Conservation (phyloP, 1,140 invertebrate species). For the Plectrocnemia conspersa region DNA sequence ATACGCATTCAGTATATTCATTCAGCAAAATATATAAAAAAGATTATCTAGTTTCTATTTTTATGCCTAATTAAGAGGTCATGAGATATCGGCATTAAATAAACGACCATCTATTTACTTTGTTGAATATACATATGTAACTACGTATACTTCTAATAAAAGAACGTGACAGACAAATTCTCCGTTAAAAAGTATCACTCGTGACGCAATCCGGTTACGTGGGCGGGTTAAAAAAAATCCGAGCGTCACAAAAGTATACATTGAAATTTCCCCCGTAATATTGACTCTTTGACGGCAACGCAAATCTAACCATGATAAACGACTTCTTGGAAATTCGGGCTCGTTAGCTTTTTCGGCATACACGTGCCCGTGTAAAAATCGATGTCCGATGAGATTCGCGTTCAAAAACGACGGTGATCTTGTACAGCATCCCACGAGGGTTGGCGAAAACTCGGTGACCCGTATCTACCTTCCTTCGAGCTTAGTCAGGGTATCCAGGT, state of each 20-base stretch:
- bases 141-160: slow-evolving; percentile 18
- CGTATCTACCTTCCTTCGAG: slow-evolving; percentile 5
- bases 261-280: slow-evolving; percentile 14
- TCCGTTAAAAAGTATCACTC: slow-evolving; percentile 21
- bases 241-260: slow-evolving; percentile 15
- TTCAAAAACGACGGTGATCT: neutral
- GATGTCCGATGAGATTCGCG: neutral
- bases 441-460: neutral
- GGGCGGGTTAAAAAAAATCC: slow-evolving; percentile 3
- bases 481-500: neutral
- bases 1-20: too few relatives aligned
- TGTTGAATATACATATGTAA: neutral
- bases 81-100: too few relatives aligned
- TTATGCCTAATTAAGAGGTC: too few relatives aligned
- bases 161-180: slow-evolving; percentile 24
- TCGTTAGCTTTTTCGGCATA: neutral
- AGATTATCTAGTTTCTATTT: too few relatives aligned
- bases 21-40: too few relatives aligned
- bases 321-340: neutral
- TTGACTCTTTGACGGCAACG: slow-evolving; percentile 15
- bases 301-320: slow-evolving; percentile 1
- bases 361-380: neutral
- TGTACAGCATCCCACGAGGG: neutral
- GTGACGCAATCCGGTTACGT: slow-evolving; percentile 10
- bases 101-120: neutral